Evolutionary conservation across 1,140 invertebrate genomes (phyloP).

Genomic region (Drosophila mauritiana): DNA sequence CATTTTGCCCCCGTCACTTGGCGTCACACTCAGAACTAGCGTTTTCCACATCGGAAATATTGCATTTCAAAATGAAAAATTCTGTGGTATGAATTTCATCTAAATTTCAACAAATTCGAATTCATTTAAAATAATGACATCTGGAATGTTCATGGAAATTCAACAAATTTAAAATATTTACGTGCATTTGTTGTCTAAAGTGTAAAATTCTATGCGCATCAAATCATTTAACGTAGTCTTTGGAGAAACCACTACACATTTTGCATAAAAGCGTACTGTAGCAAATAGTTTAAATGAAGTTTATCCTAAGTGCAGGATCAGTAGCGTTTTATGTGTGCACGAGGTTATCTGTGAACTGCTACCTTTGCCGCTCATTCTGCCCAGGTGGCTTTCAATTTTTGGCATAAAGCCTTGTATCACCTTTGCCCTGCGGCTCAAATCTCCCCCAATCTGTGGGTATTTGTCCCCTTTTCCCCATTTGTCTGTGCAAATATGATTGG

Average conservation of each 20-base stretch:
- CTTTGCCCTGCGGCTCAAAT: slow-evolving; percentile 47
- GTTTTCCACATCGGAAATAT: no score
- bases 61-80: background rate
- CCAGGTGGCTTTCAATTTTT: slow-evolving; percentile 67
- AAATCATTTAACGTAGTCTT: no score
- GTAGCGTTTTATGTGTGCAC: background rate
- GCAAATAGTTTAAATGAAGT: background rate
- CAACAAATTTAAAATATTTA: background rate
- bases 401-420: slow-evolving; percentile 70
- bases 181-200: no score
- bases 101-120: background rate
- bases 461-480: slow-evolving; percentile 12
- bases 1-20: slow-evolving; percentile 25
- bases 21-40: background rate
- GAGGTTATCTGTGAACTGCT: slow-evolving; percentile 34
- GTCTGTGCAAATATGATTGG: slow-evolving; percentile 64
- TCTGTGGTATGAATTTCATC: background rate
- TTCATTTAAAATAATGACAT: no score
- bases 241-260: no score
- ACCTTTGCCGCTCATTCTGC: background rate
- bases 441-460: slow-evolving; percentile 8
- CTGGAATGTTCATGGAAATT: no score
- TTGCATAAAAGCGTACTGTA: background rate
- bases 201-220: no score
- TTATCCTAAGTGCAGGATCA: background rate